Base-by-base conservation (phyloP, 1,140 invertebrate species). In the Brachionus rotundiformis region DNA sequence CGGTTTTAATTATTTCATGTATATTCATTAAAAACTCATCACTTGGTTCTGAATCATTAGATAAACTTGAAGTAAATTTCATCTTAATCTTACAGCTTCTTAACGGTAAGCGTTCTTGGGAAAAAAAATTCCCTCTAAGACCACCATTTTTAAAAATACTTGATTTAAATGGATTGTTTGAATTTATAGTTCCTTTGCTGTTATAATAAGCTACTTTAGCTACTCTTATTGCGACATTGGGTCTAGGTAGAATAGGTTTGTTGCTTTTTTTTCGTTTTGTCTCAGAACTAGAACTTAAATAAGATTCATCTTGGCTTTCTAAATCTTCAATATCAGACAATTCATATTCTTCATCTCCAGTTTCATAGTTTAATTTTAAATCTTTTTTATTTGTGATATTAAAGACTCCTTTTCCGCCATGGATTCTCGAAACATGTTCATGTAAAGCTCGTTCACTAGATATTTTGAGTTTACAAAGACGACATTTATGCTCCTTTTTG, bases 201-300 rank as follows among this genome's bases (percentile, higher is more conserved):
- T 79, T 79, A 31, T 79, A 79, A 79, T 79, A 79, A 10, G 76
- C 76, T 13, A 79, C 76, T 49, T 79, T 79, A 31, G 76, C 76
- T 54, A 79, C 76, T 79, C 76, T 29, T 11, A 79, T 79, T 1
- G 76, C 76, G 4, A 79, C 76, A 41, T 79, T 79, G 5, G 76
- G 76, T 23, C 59, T 36, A 44, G 68, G 39, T n/a, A 44, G n/a
- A 0, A 44, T 44, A 25, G 36, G 68, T 44, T 73, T 73, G 23
- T 25, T n/a, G 4, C 10, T 44, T 41, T 73, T 73, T 44, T 13
- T 36, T 6, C 33, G 29, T 39, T 71, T 73, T 23, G n/a, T 44
- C 23, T 73, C 68, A 41, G 68, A 73, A 73, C 36, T 73, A 3
- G 68, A 73, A 41, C 68, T 73, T 44, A 73, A 44, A 73, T 73